phyloP scores from a whole-genome alignment of 2,888 invertebrate genomes.

The Julus scandinavius region DNA sequence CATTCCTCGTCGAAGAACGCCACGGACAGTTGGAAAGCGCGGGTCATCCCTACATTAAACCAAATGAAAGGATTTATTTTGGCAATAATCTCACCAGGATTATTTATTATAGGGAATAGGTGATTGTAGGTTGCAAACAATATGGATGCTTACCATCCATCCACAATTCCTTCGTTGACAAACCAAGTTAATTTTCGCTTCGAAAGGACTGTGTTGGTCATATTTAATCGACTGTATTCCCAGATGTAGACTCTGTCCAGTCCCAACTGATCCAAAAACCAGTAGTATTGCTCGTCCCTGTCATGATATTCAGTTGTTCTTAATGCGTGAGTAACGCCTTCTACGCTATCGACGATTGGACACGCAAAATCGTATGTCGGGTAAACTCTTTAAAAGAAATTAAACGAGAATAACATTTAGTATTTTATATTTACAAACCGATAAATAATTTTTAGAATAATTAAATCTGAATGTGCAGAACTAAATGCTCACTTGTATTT shows the following conservation, averaged over 20 bases:
- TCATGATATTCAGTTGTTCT: constrained; percentile 99
- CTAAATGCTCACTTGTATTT: constrained; percentile 84
- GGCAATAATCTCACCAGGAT: too few species aligned
- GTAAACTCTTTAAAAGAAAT: constrained; percentile 79
- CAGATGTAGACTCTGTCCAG: constrained; percentile 93
- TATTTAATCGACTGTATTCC: constrained; percentile 95
- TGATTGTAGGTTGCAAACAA: neutral
- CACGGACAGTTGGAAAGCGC: constrained; percentile 97
- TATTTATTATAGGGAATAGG: too few species aligned
- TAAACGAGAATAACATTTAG: too few species aligned
- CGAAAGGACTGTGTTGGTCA: constrained; percentile 98
- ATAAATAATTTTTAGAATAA: too few species aligned
- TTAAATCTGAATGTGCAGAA: constrained; percentile 57
- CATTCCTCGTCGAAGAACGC: constrained; percentile 95
- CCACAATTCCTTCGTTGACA: constrained; percentile 91
- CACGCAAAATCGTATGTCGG: constrained; percentile 99
- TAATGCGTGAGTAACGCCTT: constrained; percentile 96
- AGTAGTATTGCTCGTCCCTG: constrained; percentile 96
- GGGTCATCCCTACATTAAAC: constrained; percentile 86
- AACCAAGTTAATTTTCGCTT: constrained; percentile 99
- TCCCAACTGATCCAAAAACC: constrained; percentile 90
- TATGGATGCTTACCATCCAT: constrained; percentile 82
- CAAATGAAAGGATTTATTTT: neutral
- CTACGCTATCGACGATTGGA: constrained; percentile 97
- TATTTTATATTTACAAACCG: too few species aligned